Evolutionary conservation across 2,113 vertebrate genomes (phyloP).

Genomic region (Oceanites oceanicus): DNA sequence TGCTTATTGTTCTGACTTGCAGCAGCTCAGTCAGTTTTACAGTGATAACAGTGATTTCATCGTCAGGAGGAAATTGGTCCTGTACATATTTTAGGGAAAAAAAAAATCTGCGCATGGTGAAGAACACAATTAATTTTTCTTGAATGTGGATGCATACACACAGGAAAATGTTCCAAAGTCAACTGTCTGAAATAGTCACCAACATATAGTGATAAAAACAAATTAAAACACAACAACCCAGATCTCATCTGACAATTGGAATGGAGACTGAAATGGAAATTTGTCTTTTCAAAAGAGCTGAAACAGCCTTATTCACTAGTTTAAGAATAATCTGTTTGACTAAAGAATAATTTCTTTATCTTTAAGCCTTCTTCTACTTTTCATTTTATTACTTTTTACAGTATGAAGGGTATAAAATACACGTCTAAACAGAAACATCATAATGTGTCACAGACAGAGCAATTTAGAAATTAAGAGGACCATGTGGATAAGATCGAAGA

Average conservation of each 20-base stretch:
- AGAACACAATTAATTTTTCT: neutral
- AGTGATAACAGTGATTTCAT: neutral
- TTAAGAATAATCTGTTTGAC: neutral
- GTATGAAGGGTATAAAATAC: neutral
- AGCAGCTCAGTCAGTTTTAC: neutral
- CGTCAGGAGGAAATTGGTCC: neutral
- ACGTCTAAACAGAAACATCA: neutral
- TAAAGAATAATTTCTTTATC: neutral
- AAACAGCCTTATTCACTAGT: neutral
- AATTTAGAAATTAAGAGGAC: conserved; percentile 1
- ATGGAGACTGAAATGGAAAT: neutral
- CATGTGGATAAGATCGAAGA: conserved; percentile 1
- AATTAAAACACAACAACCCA: neutral
- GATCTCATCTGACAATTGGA: neutral
- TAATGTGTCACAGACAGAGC: neutral
- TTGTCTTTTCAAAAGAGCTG: neutral
- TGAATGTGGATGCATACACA: neutral
- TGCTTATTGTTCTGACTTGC: neutral
- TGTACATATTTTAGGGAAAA: neutral
- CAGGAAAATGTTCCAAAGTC: neutral
- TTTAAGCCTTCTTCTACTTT: neutral
- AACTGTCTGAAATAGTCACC: neutral
- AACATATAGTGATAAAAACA: neutral
- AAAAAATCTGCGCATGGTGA: neutral
- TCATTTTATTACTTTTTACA: neutral